Evolutionary conservation across 2,113 vertebrate species (phyloP).

Genomic region (Cromileptes altivelis): DNA sequence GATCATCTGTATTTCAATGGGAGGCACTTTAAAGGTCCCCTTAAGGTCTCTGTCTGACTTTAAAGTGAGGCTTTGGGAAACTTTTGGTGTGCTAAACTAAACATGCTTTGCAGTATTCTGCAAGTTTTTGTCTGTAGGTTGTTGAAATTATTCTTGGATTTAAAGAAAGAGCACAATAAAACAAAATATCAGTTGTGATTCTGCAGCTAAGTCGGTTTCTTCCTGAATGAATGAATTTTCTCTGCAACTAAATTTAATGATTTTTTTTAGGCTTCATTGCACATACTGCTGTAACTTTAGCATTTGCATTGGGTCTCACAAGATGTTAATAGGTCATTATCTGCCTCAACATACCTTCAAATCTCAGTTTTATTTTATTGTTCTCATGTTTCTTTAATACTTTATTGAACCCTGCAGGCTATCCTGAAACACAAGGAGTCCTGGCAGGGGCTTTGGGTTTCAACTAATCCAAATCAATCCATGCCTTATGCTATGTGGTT

Average conservation of each 20-base stretch:
- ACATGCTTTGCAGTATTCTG: conserved; percentile 22
- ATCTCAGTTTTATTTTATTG: conserved; percentile 44
- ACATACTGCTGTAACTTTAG: background rate
- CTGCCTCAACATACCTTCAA: background rate
- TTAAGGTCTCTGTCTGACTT: conserved; percentile 34
- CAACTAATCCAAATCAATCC: conserved; percentile 49
- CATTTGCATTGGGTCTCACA: background rate
- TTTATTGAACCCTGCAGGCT: conserved; percentile 41
- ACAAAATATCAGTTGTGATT: conserved; percentile 1
- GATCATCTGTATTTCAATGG: conserved; percentile 52
- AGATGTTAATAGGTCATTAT: conserved; percentile 8
- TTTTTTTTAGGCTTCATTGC: conserved; percentile 2
- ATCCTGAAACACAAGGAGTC: conserved; percentile 54
- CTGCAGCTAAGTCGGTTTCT: background rate
- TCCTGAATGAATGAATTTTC: background rate
- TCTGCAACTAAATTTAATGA: background rate
- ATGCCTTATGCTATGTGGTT: conserved; percentile 43
- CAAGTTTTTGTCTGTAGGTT: background rate
- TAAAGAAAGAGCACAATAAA: background rate
- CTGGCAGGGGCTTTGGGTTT: conserved; percentile 23
- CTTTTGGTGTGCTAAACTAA: conserved; percentile 27
- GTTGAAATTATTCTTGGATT: conserved; percentile 19
- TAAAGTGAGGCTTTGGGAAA: conserved; percentile 21
- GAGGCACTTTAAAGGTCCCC: conserved; percentile 45
- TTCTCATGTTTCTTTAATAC: conserved; percentile 43